phyloP scores from a whole-genome alignment of 2,113 vertebrate genomes.

The Syngnathus typhle region DNA sequence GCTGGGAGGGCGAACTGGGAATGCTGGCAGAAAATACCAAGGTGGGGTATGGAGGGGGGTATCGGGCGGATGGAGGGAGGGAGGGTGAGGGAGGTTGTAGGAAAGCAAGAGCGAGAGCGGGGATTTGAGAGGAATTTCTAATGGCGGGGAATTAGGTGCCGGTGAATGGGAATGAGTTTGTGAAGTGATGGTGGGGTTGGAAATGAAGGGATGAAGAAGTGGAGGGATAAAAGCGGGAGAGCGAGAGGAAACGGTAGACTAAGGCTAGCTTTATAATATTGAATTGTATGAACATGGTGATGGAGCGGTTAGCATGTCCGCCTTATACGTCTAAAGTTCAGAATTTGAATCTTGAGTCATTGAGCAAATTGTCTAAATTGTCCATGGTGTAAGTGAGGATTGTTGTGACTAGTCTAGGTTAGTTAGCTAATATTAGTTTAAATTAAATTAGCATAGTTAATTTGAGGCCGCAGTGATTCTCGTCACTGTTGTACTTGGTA shows the following conservation, averaged over 20 bases:
- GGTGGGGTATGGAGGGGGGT: conserved; percentile 35
- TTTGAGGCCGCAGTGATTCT: no score
- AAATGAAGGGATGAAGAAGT: conserved; percentile 39
- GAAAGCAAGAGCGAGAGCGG: conserved; percentile 54
- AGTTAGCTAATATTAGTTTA: no score
- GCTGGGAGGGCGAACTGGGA: conserved; percentile 70
- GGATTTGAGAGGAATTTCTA: conserved; percentile 70
- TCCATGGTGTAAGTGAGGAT: neutral
- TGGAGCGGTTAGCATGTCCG: neutral
- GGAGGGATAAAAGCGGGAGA: conserved; percentile 32
- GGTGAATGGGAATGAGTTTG: conserved; percentile 15
- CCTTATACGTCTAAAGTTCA: no score
- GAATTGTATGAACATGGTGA: conserved; percentile 16
- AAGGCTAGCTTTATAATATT: conserved; percentile 30
- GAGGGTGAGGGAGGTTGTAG: conserved; percentile 45
- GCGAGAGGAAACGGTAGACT: conserved; percentile 18
- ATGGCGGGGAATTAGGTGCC: conserved; percentile 46
- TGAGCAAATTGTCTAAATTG: no score
- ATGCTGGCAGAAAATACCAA: conserved; percentile 72
- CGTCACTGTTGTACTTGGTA: no score
- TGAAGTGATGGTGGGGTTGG: conserved; percentile 26
- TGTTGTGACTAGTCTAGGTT: neutral
- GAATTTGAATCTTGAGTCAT: no score
- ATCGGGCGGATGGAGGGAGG: conserved; percentile 6
- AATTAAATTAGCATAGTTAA: no score